These are phyloP conservation scores for Pluvialis apricaria DNA, from an alignment of 2,113 vertebrate genomes.

Conservation along the genomic window DNA sequence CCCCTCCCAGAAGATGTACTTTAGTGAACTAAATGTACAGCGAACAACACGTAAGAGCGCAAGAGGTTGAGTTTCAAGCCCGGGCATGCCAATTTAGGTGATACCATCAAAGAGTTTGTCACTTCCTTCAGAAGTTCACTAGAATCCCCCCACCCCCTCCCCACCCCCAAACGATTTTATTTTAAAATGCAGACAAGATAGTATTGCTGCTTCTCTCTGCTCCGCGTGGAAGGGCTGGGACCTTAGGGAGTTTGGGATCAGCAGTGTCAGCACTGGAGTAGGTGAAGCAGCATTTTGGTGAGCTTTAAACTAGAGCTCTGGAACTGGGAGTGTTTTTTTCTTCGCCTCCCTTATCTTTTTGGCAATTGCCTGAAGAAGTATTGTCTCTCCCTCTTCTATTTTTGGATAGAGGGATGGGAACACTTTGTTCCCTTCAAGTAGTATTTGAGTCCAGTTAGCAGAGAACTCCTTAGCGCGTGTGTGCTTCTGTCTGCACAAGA, in stretches of 20 bases:
- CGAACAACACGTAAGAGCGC: neutral
- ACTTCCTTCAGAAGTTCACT: neutral
- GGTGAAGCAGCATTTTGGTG: neutral
- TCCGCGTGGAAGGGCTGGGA: accelerated
- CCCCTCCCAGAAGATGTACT: slow-evolving; percentile 54
- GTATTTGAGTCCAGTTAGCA: neutral
- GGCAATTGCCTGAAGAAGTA: neutral
- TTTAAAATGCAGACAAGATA: neutral
- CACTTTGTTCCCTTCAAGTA: neutral
- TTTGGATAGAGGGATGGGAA: slow-evolving; percentile 16
- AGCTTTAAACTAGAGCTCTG: neutral
- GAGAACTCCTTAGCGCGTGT: accelerated
- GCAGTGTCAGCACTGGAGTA: neutral
- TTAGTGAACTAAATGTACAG: slow-evolving; percentile 5
- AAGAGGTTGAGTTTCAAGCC: slow-evolving; percentile 43
- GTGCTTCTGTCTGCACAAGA: neutral
- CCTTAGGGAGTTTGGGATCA: accelerated
- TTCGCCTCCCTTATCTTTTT: slow-evolving; percentile 1
- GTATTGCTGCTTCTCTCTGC: neutral
- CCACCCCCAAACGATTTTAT: neutral
- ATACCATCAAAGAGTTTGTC: neutral
- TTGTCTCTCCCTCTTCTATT: slow-evolving; percentile 18
- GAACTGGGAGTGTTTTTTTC: neutral
- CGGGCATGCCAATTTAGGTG: neutral
- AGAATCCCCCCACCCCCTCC: neutral